Evolutionary conservation across 2,113 vertebrate genomes (phyloP).

Genomic region (Gadus macrocephalus): DNA sequence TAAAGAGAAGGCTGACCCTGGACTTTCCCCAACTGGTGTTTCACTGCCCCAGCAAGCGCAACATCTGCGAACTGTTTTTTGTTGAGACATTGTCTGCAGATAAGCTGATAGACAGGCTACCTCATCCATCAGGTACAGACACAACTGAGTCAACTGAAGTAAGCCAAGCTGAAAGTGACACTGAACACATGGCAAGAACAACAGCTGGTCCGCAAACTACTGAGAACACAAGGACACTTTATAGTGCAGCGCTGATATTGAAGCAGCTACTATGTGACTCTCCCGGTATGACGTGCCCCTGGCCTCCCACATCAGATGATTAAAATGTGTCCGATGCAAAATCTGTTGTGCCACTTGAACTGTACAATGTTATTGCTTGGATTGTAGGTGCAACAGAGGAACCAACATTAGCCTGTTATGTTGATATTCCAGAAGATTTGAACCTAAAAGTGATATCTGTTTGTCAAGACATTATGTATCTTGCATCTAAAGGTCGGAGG

Average conservation of each 20-base stretch:
- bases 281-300: constrained; percentile 17
- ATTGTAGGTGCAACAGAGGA: constrained; percentile 15
- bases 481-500: no score
- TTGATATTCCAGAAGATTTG: constrained; percentile 1
- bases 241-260: constrained; percentile 17
- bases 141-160: neutral
- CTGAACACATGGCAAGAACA: neutral
- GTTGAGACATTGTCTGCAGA: constrained; percentile 30
- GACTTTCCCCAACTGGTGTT: constrained; percentile 20
- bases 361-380: constrained; percentile 15
- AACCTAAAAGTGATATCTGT: no score
- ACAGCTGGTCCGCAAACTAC: neutral
- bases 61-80: constrained; percentile 25
- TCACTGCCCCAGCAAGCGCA: constrained; percentile 15
- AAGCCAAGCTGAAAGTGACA: constrained; percentile 4
- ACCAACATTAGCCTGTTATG: no score
- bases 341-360: constrained; percentile 5
- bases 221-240: constrained; percentile 12
- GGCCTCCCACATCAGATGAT: constrained; percentile 13
- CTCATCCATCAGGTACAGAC: constrained; percentile 15
- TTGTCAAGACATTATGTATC: no score
- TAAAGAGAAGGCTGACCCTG: constrained; percentile 11
- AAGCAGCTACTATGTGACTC: constrained; percentile 12
- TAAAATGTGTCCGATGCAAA: neutral
- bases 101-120: constrained; percentile 26